phyloP scores from a whole-genome alignment of 2,113 vertebrate species.

The Ellobius talpinus region DNA sequence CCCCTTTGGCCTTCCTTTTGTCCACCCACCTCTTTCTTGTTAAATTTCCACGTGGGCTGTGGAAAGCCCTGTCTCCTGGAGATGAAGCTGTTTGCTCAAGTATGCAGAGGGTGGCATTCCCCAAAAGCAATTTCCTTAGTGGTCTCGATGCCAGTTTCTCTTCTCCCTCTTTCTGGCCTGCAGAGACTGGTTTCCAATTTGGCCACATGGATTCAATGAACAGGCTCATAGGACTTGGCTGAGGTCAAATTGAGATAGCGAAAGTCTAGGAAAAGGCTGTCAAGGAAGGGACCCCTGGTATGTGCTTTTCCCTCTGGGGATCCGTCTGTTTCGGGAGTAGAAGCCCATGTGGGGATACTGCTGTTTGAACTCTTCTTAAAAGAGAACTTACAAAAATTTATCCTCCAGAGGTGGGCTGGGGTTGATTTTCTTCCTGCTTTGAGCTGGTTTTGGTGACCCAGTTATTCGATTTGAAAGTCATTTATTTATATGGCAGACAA shows the following conservation, averaged over 20 bases:
- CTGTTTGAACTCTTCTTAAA: constrained; percentile 4
- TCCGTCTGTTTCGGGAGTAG: background rate
- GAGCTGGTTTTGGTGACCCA: constrained; percentile 81
- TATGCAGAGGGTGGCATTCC: background rate
- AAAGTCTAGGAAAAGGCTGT: background rate
- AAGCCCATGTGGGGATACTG: background rate
- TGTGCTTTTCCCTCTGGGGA: background rate
- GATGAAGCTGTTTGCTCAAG: background rate
- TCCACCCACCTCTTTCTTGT: background rate
- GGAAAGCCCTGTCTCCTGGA: constrained; percentile 2
- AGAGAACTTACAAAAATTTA: background rate
- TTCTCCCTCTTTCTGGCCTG: fast-evolving
- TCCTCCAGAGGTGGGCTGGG: background rate
- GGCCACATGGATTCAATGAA: fast-evolving
- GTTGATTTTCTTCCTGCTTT: background rate
- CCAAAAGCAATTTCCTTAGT: background rate
- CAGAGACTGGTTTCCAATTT: background rate
- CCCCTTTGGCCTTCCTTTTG: background rate
- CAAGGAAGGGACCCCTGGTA: fast-evolving
- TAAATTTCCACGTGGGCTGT: background rate
- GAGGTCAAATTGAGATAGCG: background rate
- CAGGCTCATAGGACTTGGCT: background rate
- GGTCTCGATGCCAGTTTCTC: background rate
- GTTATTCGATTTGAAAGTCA: constrained; percentile 81
- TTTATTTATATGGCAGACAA: constrained; percentile 75